These are phyloP conservation scores for Mormoops blainvillei DNA, from an alignment of 2,113 vertebrate genomes.

Conservation along the genomic window DNA sequence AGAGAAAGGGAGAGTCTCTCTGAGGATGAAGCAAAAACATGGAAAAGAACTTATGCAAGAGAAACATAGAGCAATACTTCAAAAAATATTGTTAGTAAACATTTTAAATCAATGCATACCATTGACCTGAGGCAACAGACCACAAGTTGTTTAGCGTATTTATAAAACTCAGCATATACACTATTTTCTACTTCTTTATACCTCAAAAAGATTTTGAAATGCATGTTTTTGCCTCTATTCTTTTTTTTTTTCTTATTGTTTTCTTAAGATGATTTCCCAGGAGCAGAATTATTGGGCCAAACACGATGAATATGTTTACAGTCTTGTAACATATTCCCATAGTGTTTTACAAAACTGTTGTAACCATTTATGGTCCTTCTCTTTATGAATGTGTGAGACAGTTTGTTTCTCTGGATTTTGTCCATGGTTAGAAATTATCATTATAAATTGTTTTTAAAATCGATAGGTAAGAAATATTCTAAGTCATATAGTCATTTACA, in stretches of 20 bases:
- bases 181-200: neutral
- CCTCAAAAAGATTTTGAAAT: neutral
- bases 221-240: neutral
- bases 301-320: neutral
- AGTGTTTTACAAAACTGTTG: neutral
- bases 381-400: neutral
- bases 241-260: neutral
- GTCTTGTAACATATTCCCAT: neutral
- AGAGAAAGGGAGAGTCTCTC: neutral
- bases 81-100: neutral
- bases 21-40: neutral
- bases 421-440: neutral
- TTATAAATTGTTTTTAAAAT: neutral
- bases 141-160: neutral
- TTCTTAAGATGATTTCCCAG: neutral
- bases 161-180: neutral
- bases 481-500: neutral
- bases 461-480: neutral
- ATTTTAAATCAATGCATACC: neutral
- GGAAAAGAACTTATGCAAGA: neutral
- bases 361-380: neutral
- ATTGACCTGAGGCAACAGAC: neutral
- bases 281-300: neutral
- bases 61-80: neutral
- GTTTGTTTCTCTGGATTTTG: neutral